Conservation (phyloP, 2,797 vertebrate species). For the Chelon auratus region DNA sequence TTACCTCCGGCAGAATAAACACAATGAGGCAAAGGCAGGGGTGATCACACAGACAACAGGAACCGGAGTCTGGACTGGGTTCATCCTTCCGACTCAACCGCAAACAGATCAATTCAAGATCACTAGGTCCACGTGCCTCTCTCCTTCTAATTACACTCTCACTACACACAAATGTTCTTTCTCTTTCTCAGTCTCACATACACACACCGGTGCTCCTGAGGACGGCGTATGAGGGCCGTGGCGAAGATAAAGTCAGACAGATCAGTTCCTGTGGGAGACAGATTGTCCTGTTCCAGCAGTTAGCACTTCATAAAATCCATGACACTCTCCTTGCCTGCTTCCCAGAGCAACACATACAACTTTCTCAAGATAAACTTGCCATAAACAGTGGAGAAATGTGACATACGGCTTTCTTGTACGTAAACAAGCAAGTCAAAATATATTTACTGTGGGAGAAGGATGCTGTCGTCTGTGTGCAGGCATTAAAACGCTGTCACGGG, state of each 20-base stretch:
- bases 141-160: slow-evolving; percentile 16
- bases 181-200: slow-evolving; percentile 8
- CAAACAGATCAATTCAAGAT: slow-evolving; percentile 34
- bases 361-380: slow-evolving; percentile 22
- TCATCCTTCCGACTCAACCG: slow-evolving; percentile 40
- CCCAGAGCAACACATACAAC: slow-evolving; percentile 39
- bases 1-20: slow-evolving; percentile 53
- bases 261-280: slow-evolving; percentile 78
- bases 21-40: slow-evolving; percentile 36
- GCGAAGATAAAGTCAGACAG: slow-evolving; percentile 75
- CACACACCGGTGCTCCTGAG: slow-evolving; percentile 47
- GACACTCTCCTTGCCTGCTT: slow-evolving; percentile 42
- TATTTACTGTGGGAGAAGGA: slow-evolving; percentile 21
- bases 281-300: slow-evolving; percentile 69
- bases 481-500: slow-evolving; percentile 6
- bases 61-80: slow-evolving; percentile 57
- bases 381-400: slow-evolving; percentile 15
- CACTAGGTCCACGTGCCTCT: slow-evolving; percentile 26
- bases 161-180: slow-evolving; percentile 5
- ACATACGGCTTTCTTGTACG: slow-evolving; percentile 34
- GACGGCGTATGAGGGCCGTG: slow-evolving; percentile 32
- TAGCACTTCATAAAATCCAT: slow-evolving; percentile 78
- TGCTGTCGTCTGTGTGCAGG: background rate
- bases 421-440: slow-evolving; percentile 23
- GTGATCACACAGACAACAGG: slow-evolving; percentile 45